phyloP scores from a whole-genome alignment of 1,140 invertebrate genomes.

The Oscheius sp. region DNA sequence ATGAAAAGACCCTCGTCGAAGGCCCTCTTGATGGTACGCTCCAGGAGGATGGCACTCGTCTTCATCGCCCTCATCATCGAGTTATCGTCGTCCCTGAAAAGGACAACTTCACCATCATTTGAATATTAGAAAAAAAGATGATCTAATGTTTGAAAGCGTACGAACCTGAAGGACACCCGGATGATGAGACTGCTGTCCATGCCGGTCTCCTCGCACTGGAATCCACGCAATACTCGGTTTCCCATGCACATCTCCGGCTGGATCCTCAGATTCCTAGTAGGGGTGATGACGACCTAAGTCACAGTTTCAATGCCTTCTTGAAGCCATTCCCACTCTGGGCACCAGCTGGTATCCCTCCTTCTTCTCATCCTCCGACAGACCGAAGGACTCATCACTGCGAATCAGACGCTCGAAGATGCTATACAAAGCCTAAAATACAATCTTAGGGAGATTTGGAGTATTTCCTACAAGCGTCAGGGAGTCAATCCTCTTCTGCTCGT shows the following conservation, averaged over 20 bases:
- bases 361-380: slow-evolving; percentile 8
- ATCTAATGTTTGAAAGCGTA: not conserved
- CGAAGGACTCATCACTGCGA: not conserved
- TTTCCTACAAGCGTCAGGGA: not conserved
- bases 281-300: slow-evolving; percentile 46
- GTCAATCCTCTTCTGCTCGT: slow-evolving; percentile 9
- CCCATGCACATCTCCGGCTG: slow-evolving; percentile 46
- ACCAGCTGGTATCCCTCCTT: not conserved
- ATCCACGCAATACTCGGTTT: slow-evolving; percentile 50
- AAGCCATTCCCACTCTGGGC: not conserved
- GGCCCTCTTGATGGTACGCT: slow-evolving; percentile 4
- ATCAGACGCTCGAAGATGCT: not conserved
- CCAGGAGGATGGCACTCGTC: slow-evolving; percentile 4
- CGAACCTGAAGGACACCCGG: slow-evolving; percentile 22
- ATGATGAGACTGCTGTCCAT: slow-evolving; percentile 37
- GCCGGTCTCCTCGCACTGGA: slow-evolving; percentile 15
- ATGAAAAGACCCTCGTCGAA: slow-evolving; percentile 26
- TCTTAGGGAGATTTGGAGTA: too few relatives aligned
- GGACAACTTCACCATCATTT: slow-evolving; percentile 7
- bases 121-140: not conserved
- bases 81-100: slow-evolving; percentile 42
- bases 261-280: slow-evolving; percentile 46
- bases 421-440: too few relatives aligned
- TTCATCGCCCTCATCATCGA: not conserved
- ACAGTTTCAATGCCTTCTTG: not conserved